Base-by-base conservation (phyloP, 2,888 invertebrate genomes). In the Anodontia alba region DNA sequence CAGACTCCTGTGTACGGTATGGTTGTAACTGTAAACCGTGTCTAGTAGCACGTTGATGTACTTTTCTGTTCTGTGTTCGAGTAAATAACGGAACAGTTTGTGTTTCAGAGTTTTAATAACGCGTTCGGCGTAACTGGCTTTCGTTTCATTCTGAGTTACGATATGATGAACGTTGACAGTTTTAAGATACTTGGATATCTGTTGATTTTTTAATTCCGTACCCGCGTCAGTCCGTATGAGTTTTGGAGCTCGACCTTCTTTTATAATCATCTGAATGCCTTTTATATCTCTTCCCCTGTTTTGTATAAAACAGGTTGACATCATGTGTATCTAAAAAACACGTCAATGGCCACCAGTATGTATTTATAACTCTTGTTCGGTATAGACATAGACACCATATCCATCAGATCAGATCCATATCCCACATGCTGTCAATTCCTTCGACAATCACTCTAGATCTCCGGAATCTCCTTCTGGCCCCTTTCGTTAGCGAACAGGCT, bases 111-210 rank as follows among this genome's bases (percentile, higher is more conserved):
- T 81, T 12, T 70, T 54, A 57, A 80, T 80, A 20, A 76, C 54
- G 15, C 75, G 69, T 26, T 78, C 75, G 1, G 71, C 67, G 33
- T 71, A 78, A 36, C 74, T 78, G 38, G 69, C 36, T 75, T 81
- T 78, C 5, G 81, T 78, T 67, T 74, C 74, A 54, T 81, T 78
- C 57, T 81, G 74, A 0, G 75, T 76, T 38, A 51, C 43, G 38
- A 71, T 51, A 23, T 54, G 23, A 17, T 68, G 20, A 23, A 80
- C 68, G 15, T n/a, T 23, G 33, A 72, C 66, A 43, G 66, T 54
- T 36, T 76, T 38, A 17, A 80, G 42, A 49, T 57, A 78, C 17
- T 42, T 1, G 54, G 70, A 67, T 7, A 81, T 74, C n/a, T 69
- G 26, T 12, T 46, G 68, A 38, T 74, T 78, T 57, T 72, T 72